Evolutionary conservation across 2,888 invertebrate genomes (phyloP).

Genomic region (Orthosia gracilis): DNA sequence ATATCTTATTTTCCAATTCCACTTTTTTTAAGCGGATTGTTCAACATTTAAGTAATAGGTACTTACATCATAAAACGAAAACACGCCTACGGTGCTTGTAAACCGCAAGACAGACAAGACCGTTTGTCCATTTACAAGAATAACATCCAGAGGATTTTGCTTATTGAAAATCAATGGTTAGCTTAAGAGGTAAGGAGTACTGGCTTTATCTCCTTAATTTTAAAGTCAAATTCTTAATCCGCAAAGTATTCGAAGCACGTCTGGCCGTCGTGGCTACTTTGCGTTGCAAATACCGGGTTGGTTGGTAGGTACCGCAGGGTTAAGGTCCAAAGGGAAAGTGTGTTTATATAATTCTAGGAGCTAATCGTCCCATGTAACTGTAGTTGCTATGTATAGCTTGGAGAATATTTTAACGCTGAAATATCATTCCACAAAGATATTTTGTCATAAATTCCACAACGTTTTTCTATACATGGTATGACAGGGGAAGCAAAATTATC

Average conservation of each 20-base stretch:
- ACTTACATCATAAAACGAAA: constrained; percentile 20
- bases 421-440: too few species aligned
- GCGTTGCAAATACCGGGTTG: constrained; percentile 75
- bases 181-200: constrained; percentile 75
- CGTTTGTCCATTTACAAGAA: constrained; percentile 64
- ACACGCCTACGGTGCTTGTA: constrained; percentile 23
- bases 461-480: too few species aligned
- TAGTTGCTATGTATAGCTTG: background rate
- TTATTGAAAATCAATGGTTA: constrained; percentile 78
- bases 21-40: constrained; percentile 33
- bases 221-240: constrained; percentile 87
- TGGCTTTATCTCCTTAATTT: constrained; percentile 83
- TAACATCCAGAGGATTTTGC: constrained; percentile 65
- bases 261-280: constrained; percentile 73
- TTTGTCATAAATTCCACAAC: too few species aligned
- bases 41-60: constrained; percentile 14
- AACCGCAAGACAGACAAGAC: constrained; percentile 13
- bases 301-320: constrained; percentile 60
- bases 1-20: background rate
- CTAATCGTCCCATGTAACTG: constrained; percentile 42
- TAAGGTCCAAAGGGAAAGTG: constrained; percentile 65
- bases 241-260: constrained; percentile 80
- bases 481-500: too few species aligned
- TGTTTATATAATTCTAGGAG: constrained; percentile 61
- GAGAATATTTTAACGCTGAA: constrained; percentile 9